A percentile compares a stretch with the other conserved stretches of the same genome.
Evolutionary conservation across 2,113 vertebrate species (phyloP).

Genomic region (Amazona vittata): DNA sequence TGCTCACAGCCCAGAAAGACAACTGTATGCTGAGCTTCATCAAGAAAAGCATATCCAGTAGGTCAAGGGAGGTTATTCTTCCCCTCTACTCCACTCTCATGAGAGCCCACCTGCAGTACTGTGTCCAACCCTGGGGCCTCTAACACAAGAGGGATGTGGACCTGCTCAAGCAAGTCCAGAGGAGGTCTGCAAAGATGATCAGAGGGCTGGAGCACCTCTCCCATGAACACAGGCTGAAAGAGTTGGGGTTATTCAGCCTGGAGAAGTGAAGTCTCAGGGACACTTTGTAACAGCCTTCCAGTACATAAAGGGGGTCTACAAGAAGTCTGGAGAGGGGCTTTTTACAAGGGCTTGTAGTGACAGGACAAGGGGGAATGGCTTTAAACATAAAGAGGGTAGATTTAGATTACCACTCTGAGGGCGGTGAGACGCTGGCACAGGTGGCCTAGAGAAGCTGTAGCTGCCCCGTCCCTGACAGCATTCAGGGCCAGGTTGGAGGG

Average conservation of each 20-base stretch:
- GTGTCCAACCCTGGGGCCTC: background rate
- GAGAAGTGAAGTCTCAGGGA: background rate
- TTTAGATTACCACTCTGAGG: background rate
- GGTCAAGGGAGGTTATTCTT: background rate
- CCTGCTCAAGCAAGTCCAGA: background rate
- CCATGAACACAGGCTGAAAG: background rate
- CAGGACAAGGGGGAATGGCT: background rate
- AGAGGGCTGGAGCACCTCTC: background rate
- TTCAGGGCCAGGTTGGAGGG: background rate
- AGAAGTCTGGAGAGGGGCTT: background rate
- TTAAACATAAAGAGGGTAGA: background rate
- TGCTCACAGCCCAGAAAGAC: background rate
- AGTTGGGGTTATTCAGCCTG: background rate
- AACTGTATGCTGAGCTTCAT: background rate
- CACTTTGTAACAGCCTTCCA: background rate
- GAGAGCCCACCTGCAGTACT: background rate
- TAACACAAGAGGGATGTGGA: background rate
- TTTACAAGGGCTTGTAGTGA: background rate
- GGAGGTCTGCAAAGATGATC: background rate
- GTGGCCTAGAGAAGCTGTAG: background rate
- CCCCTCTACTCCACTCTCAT: background rate
- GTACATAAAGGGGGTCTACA: background rate
- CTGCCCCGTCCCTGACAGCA: background rate
- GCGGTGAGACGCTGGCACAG: background rate
- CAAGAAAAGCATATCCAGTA: background rate